A percentile compares a stretch with the other conserved stretches of the same genome.
phyloP scores from a whole-genome alignment of 2,888 invertebrate genomes.

The Orchesella flavescens region DNA sequence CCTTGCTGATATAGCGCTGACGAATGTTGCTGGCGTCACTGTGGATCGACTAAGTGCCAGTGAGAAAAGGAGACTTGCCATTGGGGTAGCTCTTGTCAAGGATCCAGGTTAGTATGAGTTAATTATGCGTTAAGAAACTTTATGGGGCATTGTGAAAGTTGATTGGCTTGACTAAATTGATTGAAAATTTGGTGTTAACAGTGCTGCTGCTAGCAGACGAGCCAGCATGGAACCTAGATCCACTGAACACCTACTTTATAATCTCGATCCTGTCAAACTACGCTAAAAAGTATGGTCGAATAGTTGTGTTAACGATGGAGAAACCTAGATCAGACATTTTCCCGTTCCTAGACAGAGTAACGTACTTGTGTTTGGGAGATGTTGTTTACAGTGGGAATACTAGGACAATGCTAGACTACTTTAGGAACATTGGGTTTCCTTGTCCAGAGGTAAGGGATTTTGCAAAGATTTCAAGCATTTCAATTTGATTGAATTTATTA shows the following conservation, averaged over 20 bases:
- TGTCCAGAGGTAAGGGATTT: constrained; percentile 84
- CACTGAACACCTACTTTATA: constrained; percentile 94
- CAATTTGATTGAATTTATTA: no score
- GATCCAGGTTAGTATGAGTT: constrained; percentile 85
- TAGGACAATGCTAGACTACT: constrained; percentile 93
- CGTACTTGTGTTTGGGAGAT: constrained; percentile 91
- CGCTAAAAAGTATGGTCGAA: constrained; percentile 90
- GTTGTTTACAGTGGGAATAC: constrained; percentile 94
- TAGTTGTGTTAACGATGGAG: constrained; percentile 92
- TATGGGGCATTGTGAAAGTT: no score
- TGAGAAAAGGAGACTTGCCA: constrained; percentile 90
- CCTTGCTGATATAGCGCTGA: constrained; percentile 92
- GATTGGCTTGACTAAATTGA: no score
- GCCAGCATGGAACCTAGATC: constrained; percentile 95
- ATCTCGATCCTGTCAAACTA: constrained; percentile 92
- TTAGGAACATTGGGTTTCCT: constrained; percentile 94
- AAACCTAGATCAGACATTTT: constrained; percentile 95
- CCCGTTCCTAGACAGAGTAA: constrained; percentile 91
- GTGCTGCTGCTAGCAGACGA: constrained; percentile 92
- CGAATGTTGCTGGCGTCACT: constrained; percentile 80
- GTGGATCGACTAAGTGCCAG: constrained; percentile 79
- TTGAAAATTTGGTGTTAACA: constrained; percentile 74
- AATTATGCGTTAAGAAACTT: no score
- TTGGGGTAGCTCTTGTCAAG: constrained; percentile 92
- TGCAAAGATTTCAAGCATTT: no score